Base-by-base conservation (phyloP, 2,888 invertebrate species). In the Plebejus anna region DNA sequence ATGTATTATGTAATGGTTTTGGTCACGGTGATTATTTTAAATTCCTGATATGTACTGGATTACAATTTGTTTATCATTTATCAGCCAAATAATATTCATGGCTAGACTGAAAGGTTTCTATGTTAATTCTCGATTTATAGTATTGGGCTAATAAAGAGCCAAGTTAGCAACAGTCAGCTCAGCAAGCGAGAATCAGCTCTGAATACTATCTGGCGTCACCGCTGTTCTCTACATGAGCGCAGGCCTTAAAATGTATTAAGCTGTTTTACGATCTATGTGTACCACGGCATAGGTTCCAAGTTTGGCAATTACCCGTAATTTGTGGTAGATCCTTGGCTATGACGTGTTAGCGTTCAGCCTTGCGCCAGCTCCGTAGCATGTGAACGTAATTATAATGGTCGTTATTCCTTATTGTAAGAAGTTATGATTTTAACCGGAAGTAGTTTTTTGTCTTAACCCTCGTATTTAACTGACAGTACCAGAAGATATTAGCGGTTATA, bases 281-380 rank as follows among this genome's bases (percentile, higher is more conserved):
- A 22, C 57, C 57, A 7, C n/a, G 22, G 59, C 7, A 22, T 22
- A 59, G 0, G 22, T 22, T 59, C 22, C 22, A 66, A 32, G 61
- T 66, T 66, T 66, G 61, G 61, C 28, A 66, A 66, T 66, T 66
- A 66, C 11, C 66, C 16, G 36, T 36, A 66, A 66, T 16, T 66
- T 36, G 9, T 28, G 28, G 47, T 28, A 28, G 66, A 66, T 66
- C 66, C 66, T 66, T 66, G 66, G 66, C 11, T 16, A 11, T 66
- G 36, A 36, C 28, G 22, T n/a, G 57, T n/a, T 59, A n/a, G 57
- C 28, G 61, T 66, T 36, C 32, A 66, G 32, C 66, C 66, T 66
- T 66, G 66, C 36, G 66, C 32, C 32, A 36, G 32, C 66, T 66
- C 22, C 32, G 32, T 4, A 66, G 32, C 66, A 66, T 66, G 66